Conservation (phyloP, 2,888 invertebrate species). For the Noctua pronuba region DNA sequence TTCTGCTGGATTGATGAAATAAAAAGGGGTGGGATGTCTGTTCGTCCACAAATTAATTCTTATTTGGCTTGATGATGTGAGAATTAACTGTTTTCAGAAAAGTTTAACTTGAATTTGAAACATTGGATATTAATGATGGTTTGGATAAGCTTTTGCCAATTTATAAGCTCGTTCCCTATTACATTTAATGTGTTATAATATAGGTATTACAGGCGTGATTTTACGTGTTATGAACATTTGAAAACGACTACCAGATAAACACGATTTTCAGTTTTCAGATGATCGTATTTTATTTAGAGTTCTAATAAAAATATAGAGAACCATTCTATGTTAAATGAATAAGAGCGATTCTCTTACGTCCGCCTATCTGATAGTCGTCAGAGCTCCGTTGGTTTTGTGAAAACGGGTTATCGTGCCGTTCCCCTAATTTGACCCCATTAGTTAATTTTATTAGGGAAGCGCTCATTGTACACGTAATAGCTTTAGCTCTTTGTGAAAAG, state of each 20-base stretch:
- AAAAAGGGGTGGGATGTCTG: too few relatives aligned
- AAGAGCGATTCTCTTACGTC: background rate
- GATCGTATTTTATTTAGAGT: background rate
- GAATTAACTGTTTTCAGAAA: background rate
- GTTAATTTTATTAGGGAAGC: slow-evolving; percentile 46
- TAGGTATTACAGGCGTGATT: background rate
- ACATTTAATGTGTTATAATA: background rate
- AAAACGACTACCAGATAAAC: background rate
- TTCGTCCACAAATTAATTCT: too few relatives aligned
- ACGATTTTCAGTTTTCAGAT: background rate
- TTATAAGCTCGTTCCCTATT: background rate
- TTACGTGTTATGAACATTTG: background rate
- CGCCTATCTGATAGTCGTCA: background rate
- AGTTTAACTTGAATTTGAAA: background rate
- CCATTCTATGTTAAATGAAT: background rate
- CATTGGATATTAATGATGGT: too few relatives aligned
- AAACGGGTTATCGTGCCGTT: background rate
- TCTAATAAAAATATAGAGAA: background rate
- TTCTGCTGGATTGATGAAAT: too few relatives aligned
- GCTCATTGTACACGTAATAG: slow-evolving; percentile 31
- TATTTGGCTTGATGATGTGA: too few relatives aligned
- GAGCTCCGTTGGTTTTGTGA: background rate
- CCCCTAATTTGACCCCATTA: slow-evolving; percentile 49
- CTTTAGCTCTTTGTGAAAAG: slow-evolving; percentile 28
- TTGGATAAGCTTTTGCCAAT: background rate